These are phyloP conservation scores for Pholis gunnellus DNA, from an alignment of 2,113 vertebrate species.

Conservation along the genomic window DNA sequence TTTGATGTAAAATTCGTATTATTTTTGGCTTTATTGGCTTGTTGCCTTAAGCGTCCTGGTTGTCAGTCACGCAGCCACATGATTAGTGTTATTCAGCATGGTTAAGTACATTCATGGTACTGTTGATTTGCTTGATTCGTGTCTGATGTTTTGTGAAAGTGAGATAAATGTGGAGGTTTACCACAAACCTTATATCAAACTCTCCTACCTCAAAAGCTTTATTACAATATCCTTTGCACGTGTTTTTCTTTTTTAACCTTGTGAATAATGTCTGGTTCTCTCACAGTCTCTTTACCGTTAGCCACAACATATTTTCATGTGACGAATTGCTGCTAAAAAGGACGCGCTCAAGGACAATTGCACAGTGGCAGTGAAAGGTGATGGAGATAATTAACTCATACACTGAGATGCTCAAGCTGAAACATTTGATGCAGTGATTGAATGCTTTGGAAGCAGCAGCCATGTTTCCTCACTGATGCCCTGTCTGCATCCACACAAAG, in stretches of 20 bases:
- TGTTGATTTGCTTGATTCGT: constrained; percentile 19
- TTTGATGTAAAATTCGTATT: constrained; percentile 20
- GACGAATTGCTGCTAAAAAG: constrained; percentile 10
- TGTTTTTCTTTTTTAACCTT: not conserved
- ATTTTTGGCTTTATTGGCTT: constrained; percentile 38
- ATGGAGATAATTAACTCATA: not conserved
- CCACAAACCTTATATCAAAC: not conserved
- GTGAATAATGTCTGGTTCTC: not conserved
- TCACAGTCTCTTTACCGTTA: not conserved
- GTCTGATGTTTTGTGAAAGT: constrained; percentile 19
- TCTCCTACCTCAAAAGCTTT: constrained; percentile 10
- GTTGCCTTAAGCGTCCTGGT: constrained; percentile 15
- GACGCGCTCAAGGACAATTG: not conserved
- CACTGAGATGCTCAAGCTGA: not conserved
- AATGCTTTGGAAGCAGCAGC: not conserved
- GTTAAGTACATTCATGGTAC: constrained; percentile 29
- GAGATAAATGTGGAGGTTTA: not conserved
- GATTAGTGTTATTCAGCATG: constrained; percentile 37
- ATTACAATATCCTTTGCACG: not conserved
- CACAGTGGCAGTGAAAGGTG: constrained; percentile 11
- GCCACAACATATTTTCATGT: not conserved
- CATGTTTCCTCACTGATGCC: not conserved
- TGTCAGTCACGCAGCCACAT: constrained; percentile 29
- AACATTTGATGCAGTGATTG: not conserved
- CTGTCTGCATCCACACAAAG: not conserved